Conservation (phyloP, 2,797 vertebrate genomes). For the Tinamus major region DNA sequence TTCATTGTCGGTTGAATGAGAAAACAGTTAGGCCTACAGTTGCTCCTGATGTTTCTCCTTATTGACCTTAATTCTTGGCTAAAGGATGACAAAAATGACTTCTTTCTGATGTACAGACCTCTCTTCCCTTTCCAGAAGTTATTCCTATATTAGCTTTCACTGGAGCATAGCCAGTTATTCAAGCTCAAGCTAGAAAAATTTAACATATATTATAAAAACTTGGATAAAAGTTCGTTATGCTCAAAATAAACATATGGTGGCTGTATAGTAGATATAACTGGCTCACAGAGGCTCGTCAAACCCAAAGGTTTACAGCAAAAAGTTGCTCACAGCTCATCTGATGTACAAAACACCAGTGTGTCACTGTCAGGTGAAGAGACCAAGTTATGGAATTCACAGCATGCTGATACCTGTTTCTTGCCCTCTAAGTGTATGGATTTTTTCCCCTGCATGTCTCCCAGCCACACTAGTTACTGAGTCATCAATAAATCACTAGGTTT, state of each 20-base stretch:
- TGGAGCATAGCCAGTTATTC: not conserved
- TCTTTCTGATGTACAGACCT: not conserved
- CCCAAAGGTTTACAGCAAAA: not conserved
- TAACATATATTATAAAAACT: not conserved
- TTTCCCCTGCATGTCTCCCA: not conserved
- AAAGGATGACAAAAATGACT: not conserved
- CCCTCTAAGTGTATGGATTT: not conserved
- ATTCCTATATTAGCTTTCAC: not conserved
- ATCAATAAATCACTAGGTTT: not conserved
- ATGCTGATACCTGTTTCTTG: not conserved
- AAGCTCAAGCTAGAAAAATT: not conserved
- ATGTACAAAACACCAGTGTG: rapidly evolving
- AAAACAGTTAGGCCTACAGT: not conserved
- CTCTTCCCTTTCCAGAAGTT: not conserved
- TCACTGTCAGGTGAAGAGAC: not conserved
- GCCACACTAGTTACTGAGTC: not conserved
- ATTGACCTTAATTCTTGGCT: not conserved
- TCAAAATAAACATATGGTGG: not conserved
- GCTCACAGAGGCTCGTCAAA: not conserved
- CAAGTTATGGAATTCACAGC: rapidly evolving
- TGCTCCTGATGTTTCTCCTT: not conserved
- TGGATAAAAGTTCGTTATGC: not conserved
- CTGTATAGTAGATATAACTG: not conserved
- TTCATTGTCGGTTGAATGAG: not conserved
- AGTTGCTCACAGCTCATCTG: not conserved